Conservation (phyloP, 2,888 invertebrate genomes). For the Ornithoptera alexandrae region DNA sequence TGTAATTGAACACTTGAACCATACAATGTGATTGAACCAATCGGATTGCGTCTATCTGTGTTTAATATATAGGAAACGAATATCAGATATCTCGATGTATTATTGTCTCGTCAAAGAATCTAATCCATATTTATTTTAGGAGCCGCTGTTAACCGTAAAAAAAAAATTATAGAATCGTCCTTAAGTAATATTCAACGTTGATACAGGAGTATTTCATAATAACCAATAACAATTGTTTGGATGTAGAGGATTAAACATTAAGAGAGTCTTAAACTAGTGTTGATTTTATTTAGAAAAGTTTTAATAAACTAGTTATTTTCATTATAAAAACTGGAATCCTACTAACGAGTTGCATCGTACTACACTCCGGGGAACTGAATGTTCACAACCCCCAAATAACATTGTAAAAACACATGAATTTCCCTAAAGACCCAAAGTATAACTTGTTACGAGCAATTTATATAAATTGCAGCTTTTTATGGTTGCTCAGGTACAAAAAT, state of each 20-base stretch:
- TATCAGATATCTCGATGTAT: background rate
- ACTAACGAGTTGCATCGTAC: background rate
- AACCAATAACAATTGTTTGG: too few relatives aligned
- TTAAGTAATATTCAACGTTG: background rate
- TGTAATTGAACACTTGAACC: constrained; percentile 4
- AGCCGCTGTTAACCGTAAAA: background rate
- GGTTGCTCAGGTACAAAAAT: background rate
- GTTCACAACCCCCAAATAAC: background rate
- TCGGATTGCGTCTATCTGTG: background rate
- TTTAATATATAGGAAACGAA: background rate
- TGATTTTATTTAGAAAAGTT: background rate
- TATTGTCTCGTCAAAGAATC: background rate
- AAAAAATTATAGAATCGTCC: background rate
- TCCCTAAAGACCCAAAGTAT: constrained; percentile 1
- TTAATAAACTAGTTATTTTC: background rate
- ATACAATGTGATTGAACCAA: background rate
- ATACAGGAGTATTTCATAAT: too few relatives aligned
- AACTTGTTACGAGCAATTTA: constrained; percentile 1
- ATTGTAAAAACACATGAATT: background rate
- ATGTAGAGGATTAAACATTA: too few relatives aligned
- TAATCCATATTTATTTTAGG: background rate
- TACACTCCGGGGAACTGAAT: background rate
- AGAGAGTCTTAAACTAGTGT: too few relatives aligned
- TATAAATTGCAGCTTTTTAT: background rate
- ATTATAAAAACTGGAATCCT: background rate